Conservation (phyloP, 2,797 vertebrate genomes). For the Neosilurus hyrtlii region DNA sequence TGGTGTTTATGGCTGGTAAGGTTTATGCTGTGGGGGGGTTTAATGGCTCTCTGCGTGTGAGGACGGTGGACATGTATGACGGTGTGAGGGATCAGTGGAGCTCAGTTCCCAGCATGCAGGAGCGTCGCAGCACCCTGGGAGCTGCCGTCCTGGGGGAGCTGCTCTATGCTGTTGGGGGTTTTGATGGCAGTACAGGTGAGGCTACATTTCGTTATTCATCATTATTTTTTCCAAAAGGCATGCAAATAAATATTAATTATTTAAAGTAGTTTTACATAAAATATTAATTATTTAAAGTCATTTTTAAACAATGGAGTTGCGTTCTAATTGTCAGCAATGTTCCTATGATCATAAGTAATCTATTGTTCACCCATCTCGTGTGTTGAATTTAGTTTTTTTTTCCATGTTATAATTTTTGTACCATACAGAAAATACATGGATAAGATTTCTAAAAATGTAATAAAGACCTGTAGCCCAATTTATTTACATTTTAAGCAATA, state of each 20-base stretch:
- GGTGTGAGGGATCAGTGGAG: conserved; percentile 88
- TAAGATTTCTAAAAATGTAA: too few relatives aligned
- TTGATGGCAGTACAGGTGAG: conserved; percentile 93
- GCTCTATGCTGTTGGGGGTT: conserved; percentile 91
- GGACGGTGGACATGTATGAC: conserved; percentile 91
- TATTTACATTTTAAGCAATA: too few relatives aligned
- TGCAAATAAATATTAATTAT: neutral
- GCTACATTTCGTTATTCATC: neutral
- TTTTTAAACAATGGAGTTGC: neutral
- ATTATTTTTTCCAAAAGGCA: neutral
- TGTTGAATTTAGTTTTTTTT: neutral
- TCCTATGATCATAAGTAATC: neutral
- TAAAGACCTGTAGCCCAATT: too few relatives aligned
- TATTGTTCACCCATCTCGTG: neutral
- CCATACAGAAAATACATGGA: neutral
- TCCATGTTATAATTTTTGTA: neutral
- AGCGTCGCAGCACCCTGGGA: conserved; percentile 89
- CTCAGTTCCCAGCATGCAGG: conserved; percentile 90
- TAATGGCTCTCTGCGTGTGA: conserved; percentile 88
- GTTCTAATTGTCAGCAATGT: neutral
- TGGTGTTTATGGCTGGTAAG: conserved; percentile 86
- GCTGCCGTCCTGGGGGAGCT: conserved; percentile 87
- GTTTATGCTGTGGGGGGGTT: conserved; percentile 93
- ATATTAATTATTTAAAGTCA: neutral
- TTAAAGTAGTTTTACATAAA: neutral